phyloP scores from a whole-genome alignment of 2,797 vertebrate species.

The Periophthalmus magnuspinnatus region DNA sequence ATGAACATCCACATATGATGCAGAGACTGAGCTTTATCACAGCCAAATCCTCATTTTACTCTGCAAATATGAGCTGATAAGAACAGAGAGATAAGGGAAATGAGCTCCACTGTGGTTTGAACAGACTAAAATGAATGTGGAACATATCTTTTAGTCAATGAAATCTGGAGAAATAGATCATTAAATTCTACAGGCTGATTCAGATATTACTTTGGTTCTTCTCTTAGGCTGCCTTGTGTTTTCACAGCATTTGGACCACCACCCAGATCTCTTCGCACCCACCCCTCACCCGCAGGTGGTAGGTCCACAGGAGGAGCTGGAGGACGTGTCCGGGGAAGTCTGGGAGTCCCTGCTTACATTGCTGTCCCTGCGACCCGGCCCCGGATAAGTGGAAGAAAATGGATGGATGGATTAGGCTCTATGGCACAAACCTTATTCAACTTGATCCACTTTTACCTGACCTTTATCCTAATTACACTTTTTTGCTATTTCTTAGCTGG shows the following conservation, averaged over 20 bases:
- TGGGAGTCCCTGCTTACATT: too few species aligned
- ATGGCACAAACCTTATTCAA: too few species aligned
- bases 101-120: constrained; percentile 9
- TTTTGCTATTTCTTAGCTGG: too few species aligned
- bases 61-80: constrained; percentile 6
- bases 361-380: too few species aligned
- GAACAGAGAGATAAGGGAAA: background rate
- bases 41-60: background rate
- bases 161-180: background rate
- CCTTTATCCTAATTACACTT: too few species aligned
- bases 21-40: background rate
- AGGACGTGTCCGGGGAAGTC: too few species aligned
- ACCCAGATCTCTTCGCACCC: too few species aligned
- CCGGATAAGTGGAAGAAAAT: too few species aligned
- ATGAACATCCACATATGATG: constrained; percentile 4
- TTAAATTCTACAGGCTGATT: background rate
- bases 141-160: background rate
- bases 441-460: too few species aligned
- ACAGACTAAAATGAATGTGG: background rate
- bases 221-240: background rate
- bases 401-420: too few species aligned
- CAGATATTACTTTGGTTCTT: background rate
- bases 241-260: background rate
- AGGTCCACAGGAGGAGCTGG: too few species aligned
- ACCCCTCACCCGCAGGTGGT: too few species aligned